These are phyloP conservation scores for Actinernus sp. DNA, from an alignment of 92 coral and sea anemone species.

Conservation along the genomic window DNA sequence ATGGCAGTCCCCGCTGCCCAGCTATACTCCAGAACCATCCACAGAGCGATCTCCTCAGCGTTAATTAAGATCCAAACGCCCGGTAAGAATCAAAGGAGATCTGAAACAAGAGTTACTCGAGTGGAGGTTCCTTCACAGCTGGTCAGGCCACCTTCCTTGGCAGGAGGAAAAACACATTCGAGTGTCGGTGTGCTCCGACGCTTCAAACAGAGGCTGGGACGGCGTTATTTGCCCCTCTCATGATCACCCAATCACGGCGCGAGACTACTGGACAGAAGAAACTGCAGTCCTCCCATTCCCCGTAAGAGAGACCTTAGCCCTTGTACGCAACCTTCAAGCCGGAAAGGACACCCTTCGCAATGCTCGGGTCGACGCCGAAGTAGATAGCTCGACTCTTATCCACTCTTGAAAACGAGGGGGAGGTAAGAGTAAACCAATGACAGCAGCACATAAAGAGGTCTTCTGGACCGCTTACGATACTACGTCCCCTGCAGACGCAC, in stretches of 20 bases:
- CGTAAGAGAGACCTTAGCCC: slow-evolving; percentile 1
- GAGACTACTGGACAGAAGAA: neutral
- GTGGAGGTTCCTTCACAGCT: neutral
- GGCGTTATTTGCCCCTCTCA: neutral
- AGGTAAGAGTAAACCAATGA: slow-evolving; percentile 3
- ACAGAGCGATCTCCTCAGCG: neutral
- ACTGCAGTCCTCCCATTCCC: neutral
- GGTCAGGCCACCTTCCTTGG: neutral
- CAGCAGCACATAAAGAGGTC: neutral
- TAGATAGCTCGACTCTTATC: neutral
- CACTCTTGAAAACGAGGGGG: slow-evolving; percentile 3
- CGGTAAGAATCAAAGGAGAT: neutral
- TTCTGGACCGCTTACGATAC: neutral
- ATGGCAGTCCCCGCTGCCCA: slow-evolving; percentile 5
- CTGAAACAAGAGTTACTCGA: neutral
- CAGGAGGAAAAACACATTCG: neutral
- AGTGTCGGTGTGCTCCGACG: slow-evolving; percentile 2
- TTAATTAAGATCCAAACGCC: neutral
- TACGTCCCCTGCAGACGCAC: neutral
- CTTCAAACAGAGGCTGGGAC: slow-evolving; percentile 20
- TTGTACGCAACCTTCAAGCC: slow-evolving; percentile 1
- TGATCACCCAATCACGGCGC: neutral
- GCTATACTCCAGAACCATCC: neutral
- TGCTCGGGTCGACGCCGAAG: neutral
- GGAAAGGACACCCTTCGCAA: neutral